phyloP scores from a whole-genome alignment of 2,888 invertebrate genomes.

The Drosophila maculinotata region DNA sequence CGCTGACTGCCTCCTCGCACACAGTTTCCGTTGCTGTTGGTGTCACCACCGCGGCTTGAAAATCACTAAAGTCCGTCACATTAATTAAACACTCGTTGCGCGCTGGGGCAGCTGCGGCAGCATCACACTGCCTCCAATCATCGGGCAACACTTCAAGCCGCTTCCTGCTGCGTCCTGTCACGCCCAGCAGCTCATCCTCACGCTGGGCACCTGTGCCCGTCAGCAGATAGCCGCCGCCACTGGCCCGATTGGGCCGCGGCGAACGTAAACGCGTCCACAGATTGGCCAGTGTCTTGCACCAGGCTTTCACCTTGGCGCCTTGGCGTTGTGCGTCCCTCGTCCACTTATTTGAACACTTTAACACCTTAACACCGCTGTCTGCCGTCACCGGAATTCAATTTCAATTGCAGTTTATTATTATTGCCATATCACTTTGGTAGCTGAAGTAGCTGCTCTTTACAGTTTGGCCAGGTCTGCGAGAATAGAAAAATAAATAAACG shows the following conservation, averaged over 20 bases:
- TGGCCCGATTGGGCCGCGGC: conserved; percentile 85
- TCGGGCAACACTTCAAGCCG: conserved; percentile 30
- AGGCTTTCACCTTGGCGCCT: conserved; percentile 64
- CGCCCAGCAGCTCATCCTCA: conserved; percentile 72
- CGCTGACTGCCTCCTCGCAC: conserved; percentile 32
- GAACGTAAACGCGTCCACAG: conserved; percentile 85
- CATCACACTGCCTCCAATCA: conserved; percentile 27
- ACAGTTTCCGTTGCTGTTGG: conserved; percentile 36
- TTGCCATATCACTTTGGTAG: conserved; percentile 26
- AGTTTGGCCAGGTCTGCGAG: background rate
- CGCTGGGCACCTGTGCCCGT: conserved; percentile 77
- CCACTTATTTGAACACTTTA: background rate
- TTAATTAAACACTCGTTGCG: conserved; percentile 83
- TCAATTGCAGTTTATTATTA: conserved; percentile 42
- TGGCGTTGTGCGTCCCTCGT: conserved; percentile 8
- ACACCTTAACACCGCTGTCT: background rate
- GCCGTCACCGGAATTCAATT: conserved; percentile 16
- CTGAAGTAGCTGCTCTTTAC: background rate
- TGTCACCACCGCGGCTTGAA: conserved; percentile 47
- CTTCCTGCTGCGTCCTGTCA: conserved; percentile 66
- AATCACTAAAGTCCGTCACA: conserved; percentile 78
- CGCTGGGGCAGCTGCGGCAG: conserved; percentile 18
- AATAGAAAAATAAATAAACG: background rate
- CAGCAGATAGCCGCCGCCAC: conserved; percentile 84
- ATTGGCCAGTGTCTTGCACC: conserved; percentile 82